Conservation (phyloP, 2,888 invertebrate genomes). For the Mantis religiosa region DNA sequence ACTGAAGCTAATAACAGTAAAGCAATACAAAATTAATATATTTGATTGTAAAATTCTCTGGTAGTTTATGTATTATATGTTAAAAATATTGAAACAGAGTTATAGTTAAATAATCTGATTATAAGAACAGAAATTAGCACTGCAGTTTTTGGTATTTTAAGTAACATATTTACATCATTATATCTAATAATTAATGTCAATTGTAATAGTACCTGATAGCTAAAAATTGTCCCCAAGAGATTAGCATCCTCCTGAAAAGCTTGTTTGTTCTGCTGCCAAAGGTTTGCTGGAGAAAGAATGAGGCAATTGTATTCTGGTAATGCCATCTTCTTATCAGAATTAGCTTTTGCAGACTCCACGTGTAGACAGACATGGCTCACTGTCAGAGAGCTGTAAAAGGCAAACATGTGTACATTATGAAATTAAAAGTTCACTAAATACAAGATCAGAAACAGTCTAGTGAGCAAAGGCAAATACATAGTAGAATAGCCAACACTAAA, state of each 20-base stretch:
- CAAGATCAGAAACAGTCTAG: too few species aligned
- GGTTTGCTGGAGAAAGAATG: slow-evolving; percentile 85
- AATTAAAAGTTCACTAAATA: too few species aligned
- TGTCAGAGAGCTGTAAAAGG: slow-evolving; percentile 37
- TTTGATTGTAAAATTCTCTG: too few species aligned
- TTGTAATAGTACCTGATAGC: slow-evolving; percentile 62
- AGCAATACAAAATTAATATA: too few species aligned
- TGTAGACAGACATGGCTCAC: slow-evolving; percentile 80
- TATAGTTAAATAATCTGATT: background rate
- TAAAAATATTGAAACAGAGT: too few species aligned
- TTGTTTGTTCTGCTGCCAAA: slow-evolving; percentile 84
- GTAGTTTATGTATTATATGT: too few species aligned
- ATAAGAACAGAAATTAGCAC: slow-evolving; percentile 25
- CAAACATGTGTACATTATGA: background rate
- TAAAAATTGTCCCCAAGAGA: slow-evolving; percentile 76
- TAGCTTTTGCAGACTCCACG: slow-evolving; percentile 66
- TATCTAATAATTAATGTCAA: background rate
- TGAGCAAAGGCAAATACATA: too few species aligned
- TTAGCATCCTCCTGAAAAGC: slow-evolving; percentile 75
- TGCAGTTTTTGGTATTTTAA: too few species aligned
- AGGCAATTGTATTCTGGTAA: slow-evolving; percentile 91
- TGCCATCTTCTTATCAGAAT: slow-evolving; percentile 51
- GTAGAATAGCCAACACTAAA: too few species aligned
- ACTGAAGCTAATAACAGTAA: too few species aligned
- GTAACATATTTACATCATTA: too few species aligned